Evolutionary conservation across 2,113 vertebrate genomes (phyloP), one percentile per base, ranked within the genome.

Genomic region (Larimichthys crocea): DNA sequence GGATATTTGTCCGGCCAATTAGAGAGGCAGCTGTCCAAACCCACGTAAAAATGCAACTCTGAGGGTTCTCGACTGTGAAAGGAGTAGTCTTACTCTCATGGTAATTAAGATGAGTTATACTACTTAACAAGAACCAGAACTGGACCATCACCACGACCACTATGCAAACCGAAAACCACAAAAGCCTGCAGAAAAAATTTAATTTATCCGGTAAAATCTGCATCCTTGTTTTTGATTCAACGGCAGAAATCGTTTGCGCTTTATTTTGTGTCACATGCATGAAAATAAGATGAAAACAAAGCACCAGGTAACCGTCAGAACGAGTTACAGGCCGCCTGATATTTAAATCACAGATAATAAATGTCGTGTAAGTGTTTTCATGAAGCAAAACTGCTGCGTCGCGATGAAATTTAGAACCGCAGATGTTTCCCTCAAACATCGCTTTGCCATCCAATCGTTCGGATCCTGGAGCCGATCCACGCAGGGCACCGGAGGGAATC

Each of bases 21-120:
- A 65, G 29, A 59, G 31, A 14, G 29, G 53, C 69, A 55, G 62
- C 66, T 76, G 49, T 53, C 40, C 15, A 84, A 73, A 61, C 62
- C n/a, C 24, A 3, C 1, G 16, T 22, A 3, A 5, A 10, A 44
- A 5, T 46, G 53, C 20, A 20, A 62, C 35, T 22, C 61, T 15
- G 31, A 12, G 19, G 29, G 19, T 14, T 57, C 22, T 26, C 1
- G 56, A 31, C 26, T 10, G 29, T 4, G 15, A 31, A 10, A 10
- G n/a, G 2, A 24, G 10, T 0, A 15, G 24, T 26, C 12, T 35
- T 7, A 35, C 35, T 31, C 31, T 35, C 35, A 35, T 8, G 7
- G 35, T 35, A 8, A 35, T 35, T 7, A 35, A 8, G 35, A 40
- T 8, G 35, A 40, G 35, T 40, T 40, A 40, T 40, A 6, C 31